Conservation (phyloP, 2,113 vertebrate species). For the Passer domesticus region DNA sequence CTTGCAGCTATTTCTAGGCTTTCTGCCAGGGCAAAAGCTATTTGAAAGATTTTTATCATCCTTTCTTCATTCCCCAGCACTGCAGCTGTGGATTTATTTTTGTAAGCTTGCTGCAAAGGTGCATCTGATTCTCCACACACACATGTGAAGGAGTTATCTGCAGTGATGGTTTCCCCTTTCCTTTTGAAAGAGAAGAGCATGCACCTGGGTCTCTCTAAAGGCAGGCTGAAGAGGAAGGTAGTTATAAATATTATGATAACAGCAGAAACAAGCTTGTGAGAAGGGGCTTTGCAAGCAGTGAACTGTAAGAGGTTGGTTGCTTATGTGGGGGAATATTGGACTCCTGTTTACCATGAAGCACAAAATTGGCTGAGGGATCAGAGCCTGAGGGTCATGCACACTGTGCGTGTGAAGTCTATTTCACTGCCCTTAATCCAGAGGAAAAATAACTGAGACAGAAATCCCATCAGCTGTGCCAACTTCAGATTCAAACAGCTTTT, state of each 20-base stretch:
- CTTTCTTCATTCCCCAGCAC: background rate
- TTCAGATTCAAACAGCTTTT: background rate
- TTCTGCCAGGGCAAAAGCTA: constrained; percentile 35
- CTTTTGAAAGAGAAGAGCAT: background rate
- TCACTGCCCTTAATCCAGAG: background rate
- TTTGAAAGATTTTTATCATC: constrained; percentile 1
- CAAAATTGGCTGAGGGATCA: background rate
- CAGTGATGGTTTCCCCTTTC: background rate
- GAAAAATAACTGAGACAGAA: background rate
- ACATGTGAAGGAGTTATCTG: background rate
- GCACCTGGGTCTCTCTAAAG: background rate
- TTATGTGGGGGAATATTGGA: background rate
- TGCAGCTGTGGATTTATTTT: constrained; percentile 24
- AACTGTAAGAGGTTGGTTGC: background rate
- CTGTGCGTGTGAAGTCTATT: background rate
- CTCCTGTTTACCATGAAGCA: background rate
- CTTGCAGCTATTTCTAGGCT: constrained; percentile 46
- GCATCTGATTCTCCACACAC: background rate
- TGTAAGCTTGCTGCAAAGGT: background rate
- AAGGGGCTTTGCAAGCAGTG: background rate
- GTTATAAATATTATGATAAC: background rate
- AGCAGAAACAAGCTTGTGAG: background rate
- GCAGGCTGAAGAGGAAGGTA: background rate
- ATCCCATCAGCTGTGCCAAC: background rate
- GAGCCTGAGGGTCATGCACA: background rate